Conservation (phyloP, 2,797 vertebrate species). For the Myiotriccus ornatus region DNA sequence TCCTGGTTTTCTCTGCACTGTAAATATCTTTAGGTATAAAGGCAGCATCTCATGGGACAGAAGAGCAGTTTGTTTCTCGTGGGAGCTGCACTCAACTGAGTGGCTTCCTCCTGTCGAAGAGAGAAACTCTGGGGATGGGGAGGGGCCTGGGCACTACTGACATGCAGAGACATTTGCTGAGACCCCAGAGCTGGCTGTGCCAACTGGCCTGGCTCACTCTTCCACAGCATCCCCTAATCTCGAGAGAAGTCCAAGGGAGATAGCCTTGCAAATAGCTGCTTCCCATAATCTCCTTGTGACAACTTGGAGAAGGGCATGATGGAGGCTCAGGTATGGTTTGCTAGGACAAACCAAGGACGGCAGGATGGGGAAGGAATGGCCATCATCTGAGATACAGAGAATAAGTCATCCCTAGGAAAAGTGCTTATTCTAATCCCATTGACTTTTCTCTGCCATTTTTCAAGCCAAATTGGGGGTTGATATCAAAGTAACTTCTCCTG, state of each 20-base stretch:
- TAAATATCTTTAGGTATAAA: background rate
- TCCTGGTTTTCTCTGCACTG: background rate
- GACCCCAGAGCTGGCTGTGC: background rate
- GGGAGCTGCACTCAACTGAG: background rate
- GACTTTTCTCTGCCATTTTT: background rate
- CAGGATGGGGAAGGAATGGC: background rate
- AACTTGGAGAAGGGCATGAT: background rate
- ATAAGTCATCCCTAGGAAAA: background rate
- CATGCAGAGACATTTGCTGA: background rate
- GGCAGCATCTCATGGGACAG: background rate
- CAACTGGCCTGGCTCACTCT: background rate
- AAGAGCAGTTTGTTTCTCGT: background rate
- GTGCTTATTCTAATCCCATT: background rate
- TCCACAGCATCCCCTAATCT: background rate
- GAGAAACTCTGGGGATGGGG: background rate
- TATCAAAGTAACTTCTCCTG: background rate
- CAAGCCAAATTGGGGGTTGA: background rate
- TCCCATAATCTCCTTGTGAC: background rate
- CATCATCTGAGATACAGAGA: background rate
- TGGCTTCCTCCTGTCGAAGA: background rate
- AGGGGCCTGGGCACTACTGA: background rate
- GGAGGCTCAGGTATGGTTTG: background rate
- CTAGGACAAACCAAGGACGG: background rate
- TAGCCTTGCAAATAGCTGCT: background rate
- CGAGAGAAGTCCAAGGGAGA: background rate